These are phyloP conservation scores for Threskiornis aethiopicus DNA, from an alignment of 2,797 vertebrate genomes.

Conservation along the genomic window DNA sequence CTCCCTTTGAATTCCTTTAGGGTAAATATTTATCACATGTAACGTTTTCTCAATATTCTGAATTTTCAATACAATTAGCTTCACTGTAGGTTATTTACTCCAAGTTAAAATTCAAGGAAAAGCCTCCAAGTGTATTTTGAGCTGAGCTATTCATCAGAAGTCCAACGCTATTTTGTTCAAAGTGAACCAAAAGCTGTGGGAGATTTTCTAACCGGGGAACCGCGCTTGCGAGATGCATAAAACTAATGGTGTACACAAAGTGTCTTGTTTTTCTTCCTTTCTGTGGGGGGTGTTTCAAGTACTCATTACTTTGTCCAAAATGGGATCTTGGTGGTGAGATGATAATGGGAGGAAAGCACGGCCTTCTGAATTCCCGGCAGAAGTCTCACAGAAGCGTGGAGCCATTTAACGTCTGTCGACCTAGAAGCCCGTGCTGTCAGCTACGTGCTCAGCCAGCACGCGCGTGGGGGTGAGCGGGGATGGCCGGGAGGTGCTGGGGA, in stretches of 20 bases:
- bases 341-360: background rate
- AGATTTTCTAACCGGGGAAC: conserved; percentile 31
- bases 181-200: conserved; percentile 59
- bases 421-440: background rate
- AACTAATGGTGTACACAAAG: conserved; percentile 49
- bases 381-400: background rate
- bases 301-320: background rate
- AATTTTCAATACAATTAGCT: conserved; percentile 70
- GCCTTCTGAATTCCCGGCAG: background rate
- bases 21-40: conserved; percentile 69
- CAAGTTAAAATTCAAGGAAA: conserved; percentile 64
- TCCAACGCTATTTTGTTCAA: conserved; percentile 49
- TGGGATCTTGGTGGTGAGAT: background rate
- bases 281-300: conserved; percentile 11
- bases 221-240: conserved; percentile 1
- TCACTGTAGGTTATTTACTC: conserved; percentile 68
- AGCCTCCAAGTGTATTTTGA: conserved; percentile 59
- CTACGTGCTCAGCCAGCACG: accelerated
- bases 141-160: conserved; percentile 61
- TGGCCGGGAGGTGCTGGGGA: background rate
- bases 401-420: background rate
- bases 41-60: conserved; percentile 68
- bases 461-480: accelerated
- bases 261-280: conserved; percentile 23
- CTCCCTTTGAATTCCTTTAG: conserved; percentile 60